Conservation (phyloP, 2,888 invertebrate genomes). For the Acrobasis repandana region DNA sequence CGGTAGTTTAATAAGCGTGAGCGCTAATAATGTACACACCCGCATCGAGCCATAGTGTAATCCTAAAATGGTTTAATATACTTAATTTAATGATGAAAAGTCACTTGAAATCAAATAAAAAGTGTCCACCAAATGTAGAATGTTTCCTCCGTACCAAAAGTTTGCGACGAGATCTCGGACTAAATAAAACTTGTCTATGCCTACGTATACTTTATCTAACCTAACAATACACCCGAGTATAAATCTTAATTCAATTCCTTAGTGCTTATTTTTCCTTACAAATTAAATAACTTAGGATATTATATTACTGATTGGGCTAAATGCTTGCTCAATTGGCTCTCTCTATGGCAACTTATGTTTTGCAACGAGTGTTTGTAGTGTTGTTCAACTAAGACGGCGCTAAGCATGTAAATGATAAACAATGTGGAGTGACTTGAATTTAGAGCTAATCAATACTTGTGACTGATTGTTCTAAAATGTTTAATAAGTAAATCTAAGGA, state of each 20-base stretch:
- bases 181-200: constrained; percentile 35
- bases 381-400: constrained; percentile 12
- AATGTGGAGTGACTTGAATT: constrained; percentile 12
- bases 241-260: constrained; percentile 3
- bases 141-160: too few species aligned
- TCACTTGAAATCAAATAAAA: too few species aligned
- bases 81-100: too few species aligned
- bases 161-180: too few species aligned
- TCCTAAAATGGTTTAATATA: too few species aligned
- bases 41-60: too few species aligned
- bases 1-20: too few species aligned
- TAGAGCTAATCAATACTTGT: constrained; percentile 23
- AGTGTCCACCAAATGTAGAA: too few species aligned
- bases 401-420: constrained; percentile 15
- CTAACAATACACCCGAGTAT: constrained; percentile 28
- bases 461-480: constrained; percentile 6
- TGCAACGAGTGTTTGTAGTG: constrained; percentile 40
- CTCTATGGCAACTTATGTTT: constrained; percentile 65
- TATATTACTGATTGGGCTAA: constrained; percentile 40
- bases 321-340: constrained; percentile 76
- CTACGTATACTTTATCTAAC: constrained; percentile 37
- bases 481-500: too few species aligned
- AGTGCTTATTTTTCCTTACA: constrained; percentile 34
- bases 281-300: constrained; percentile 33
- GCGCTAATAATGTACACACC: too few species aligned